Evolutionary conservation across 1,140 invertebrate species (phyloP).

Genomic region (Panagrolaimus sp.): DNA sequence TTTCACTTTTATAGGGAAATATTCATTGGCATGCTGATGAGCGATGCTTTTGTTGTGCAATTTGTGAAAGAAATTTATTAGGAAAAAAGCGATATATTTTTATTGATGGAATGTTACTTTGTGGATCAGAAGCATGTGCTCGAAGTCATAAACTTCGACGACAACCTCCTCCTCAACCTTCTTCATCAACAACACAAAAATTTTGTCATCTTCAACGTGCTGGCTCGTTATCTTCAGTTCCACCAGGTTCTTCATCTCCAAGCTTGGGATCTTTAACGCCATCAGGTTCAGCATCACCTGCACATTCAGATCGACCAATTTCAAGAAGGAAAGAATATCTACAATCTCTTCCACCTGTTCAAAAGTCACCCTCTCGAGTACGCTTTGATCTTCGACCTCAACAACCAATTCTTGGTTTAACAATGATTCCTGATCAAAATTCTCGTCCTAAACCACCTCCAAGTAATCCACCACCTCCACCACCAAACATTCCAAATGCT

Average conservation of each 20-base stretch:
- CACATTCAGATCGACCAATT: neutral
- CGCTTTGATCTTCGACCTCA: neutral
- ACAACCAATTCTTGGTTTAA: neutral
- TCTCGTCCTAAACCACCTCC: conserved; percentile 27
- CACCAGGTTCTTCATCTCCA: neutral
- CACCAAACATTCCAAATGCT: conserved; percentile 11
- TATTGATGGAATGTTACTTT: conserved; percentile 62
- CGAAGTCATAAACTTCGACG: neutral
- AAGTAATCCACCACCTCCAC: conserved; percentile 28
- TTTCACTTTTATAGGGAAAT: conserved; percentile 77
- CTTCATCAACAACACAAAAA: neutral
- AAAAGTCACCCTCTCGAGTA: conserved; percentile 1
- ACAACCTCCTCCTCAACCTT: neutral
- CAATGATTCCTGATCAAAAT: neutral
- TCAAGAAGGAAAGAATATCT: neutral
- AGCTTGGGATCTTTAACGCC: neutral
- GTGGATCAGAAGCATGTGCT: neutral
- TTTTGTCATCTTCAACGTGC: conserved; percentile 7
- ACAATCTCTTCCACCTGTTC: neutral
- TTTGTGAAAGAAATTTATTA: conserved; percentile 79
- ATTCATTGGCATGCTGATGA: conserved; percentile 97
- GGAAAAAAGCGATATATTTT: conserved; percentile 82
- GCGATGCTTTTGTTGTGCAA: conserved; percentile 87
- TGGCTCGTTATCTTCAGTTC: neutral
- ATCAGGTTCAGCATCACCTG: neutral